Evolutionary conservation across 1,140 invertebrate species (phyloP).

Genomic region (Galendromus occidentalis): DNA sequence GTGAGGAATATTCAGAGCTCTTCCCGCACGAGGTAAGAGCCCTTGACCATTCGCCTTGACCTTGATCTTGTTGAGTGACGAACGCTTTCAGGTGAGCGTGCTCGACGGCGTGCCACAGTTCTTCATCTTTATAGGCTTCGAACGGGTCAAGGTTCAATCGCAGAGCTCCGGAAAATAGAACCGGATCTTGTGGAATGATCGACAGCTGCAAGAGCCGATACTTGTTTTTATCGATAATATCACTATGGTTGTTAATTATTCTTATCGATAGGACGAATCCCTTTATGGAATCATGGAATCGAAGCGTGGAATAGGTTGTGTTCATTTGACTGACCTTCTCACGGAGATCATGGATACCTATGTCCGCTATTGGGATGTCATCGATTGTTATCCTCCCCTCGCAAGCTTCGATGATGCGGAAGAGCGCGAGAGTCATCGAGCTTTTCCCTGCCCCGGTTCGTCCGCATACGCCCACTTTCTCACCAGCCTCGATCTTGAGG

Average conservation of each 20-base stretch:
- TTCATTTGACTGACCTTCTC: background rate
- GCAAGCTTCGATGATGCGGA: slow-evolving; percentile 27
- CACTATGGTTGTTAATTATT: too few species aligned
- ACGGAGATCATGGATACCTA: slow-evolving; percentile 55
- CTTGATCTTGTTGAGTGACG: slow-evolving; percentile 12
- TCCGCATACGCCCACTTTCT: slow-evolving; percentile 41
- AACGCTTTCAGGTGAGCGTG: slow-evolving; percentile 22
- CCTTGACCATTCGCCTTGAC: too few species aligned
- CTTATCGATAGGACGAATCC: background rate
- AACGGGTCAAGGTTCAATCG: slow-evolving; percentile 26
- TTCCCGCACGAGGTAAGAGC: too few species aligned
- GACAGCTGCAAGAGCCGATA: slow-evolving; percentile 27
- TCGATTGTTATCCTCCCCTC: slow-evolving; percentile 28
- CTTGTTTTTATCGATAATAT: too few species aligned
- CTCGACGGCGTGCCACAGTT: slow-evolving; percentile 23
- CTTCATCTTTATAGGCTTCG: slow-evolving; percentile 20
- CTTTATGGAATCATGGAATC: too few species aligned
- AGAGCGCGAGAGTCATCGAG: slow-evolving; percentile 27
- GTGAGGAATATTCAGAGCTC: too few species aligned
- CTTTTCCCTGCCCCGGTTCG: slow-evolving; percentile 34
- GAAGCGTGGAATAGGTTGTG: too few species aligned
- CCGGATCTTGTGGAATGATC: slow-evolving; percentile 41
- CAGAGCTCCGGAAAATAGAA: slow-evolving; percentile 29
- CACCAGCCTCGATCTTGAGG: slow-evolving; percentile 46
- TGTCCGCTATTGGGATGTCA: slow-evolving; percentile 24